Evolutionary conservation across 2,113 vertebrate genomes (phyloP).

Genomic region (Grantiella picta): DNA sequence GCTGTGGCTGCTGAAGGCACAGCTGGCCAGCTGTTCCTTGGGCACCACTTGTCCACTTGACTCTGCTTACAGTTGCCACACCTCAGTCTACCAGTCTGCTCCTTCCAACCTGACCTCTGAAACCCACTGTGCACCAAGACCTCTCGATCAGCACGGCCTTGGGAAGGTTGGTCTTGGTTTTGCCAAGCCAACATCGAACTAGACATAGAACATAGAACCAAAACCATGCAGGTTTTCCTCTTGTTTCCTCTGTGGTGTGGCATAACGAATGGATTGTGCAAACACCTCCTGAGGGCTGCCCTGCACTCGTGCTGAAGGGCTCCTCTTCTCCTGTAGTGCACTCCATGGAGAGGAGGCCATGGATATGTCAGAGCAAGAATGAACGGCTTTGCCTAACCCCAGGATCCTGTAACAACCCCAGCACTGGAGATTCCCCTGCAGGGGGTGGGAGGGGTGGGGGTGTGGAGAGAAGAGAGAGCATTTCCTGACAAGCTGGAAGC

Average conservation of each 20-base stretch:
- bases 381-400: not conserved
- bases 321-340: not conserved
- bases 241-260: not conserved
- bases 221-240: not conserved
- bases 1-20: not conserved
- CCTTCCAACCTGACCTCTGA: not conserved
- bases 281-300: not conserved
- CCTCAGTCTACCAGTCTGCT: not conserved
- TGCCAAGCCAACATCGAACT: not conserved
- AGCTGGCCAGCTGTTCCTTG: not conserved
- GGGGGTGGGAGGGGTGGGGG: not conserved
- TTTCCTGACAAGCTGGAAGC: constrained; percentile 49
- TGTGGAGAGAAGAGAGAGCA: not conserved
- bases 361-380: not conserved
- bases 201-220: not conserved
- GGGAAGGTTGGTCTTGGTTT: not conserved
- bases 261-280: not conserved
- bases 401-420: constrained; percentile 5
- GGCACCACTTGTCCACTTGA: not conserved
- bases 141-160: not conserved
- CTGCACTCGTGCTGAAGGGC: not conserved
- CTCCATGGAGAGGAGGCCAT: not conserved
- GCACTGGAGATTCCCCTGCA: constrained; percentile 42
- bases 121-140: not conserved
- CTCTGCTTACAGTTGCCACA: not conserved